A percentile compares a stretch with the other conserved stretches of the same genome.
phyloP scores from a whole-genome alignment of 1,140 invertebrate species.

The Trichonephila clavata region DNA sequence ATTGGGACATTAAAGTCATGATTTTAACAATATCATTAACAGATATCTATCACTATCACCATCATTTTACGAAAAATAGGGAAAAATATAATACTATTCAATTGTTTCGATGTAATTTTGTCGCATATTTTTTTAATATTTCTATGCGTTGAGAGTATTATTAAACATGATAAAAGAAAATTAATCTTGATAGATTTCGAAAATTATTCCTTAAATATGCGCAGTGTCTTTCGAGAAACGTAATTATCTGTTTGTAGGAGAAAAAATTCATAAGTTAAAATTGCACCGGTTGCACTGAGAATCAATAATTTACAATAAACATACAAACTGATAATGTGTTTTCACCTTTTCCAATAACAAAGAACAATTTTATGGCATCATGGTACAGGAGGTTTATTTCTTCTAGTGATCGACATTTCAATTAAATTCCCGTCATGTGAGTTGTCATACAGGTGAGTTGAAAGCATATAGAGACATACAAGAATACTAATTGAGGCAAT shows the following conservation, averaged over 20 bases:
- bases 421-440: not conserved
- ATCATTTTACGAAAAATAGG: no score
- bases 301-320: slow-evolving; percentile 37
- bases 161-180: no score
- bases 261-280: slow-evolving; percentile 41
- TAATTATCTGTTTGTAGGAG: slow-evolving; percentile 44
- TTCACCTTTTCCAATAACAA: not conserved
- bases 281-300: not conserved
- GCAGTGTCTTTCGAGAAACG: not conserved
- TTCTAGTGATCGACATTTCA: not conserved
- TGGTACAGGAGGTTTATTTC: not conserved
- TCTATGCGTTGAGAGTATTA: no score
- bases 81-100: no score
- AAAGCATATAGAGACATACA: slow-evolving; percentile 27
- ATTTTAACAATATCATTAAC: no score
- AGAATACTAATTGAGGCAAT: not conserved
- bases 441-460: not conserved
- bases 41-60: no score
- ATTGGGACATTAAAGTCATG: no score
- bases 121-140: no score
- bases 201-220: no score
- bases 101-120: no score
- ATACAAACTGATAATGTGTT: not conserved
- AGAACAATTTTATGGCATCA: not conserved
- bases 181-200: no score